Base-by-base conservation (phyloP, 2,888 invertebrate species). In the Macropis europaea region DNA sequence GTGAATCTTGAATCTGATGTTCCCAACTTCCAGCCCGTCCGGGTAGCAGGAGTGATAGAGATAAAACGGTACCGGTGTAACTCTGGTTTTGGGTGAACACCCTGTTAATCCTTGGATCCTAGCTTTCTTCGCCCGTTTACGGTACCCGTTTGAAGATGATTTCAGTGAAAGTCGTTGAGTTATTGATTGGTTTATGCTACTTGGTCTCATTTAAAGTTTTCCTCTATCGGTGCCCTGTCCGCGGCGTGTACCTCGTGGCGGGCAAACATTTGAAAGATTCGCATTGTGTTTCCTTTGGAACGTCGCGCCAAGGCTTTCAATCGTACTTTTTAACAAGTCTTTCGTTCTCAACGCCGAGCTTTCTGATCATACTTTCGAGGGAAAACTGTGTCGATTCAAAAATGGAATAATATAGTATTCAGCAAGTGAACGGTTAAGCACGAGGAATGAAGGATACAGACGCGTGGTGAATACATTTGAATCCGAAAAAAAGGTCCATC, bases 131-230 rank as follows among this genome's bases (percentile, higher is more conserved):
- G 30, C 15, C 19, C n/a, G 15, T 13, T 57, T 17, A n/a, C 19
- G 15, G n/a, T 47, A 47, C 45, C 24, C 30, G 26, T 67, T 63
- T 63, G 9, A 22, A 50, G 45, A 38, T 32, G 24, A 45, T 24
- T 22, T 38, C 28, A 30, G 42, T 34, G 13, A 34, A 42, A 42
- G 22, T 48, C 22, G 15, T 40, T 32, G 17, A 22, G 11, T 47
- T 30, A 40, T 22, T 13, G 40, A 67, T 68, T 34, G 22, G 6
- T 67, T 68, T 47, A 54, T 42, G 28, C 48, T 54, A 42, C 24
- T 54, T 67, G 68, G 67, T 68, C 67, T 68, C 42, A 3, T 68
- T 53, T 38, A 53, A 47, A n/a, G 24, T 62, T 48, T 24, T 9
- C 11, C 45, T 47, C n/a, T 26, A 13, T 24, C 3, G 9, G 45